Base-by-base conservation (phyloP, 2,113 vertebrate genomes). In the Xyliphius kryptos region DNA sequence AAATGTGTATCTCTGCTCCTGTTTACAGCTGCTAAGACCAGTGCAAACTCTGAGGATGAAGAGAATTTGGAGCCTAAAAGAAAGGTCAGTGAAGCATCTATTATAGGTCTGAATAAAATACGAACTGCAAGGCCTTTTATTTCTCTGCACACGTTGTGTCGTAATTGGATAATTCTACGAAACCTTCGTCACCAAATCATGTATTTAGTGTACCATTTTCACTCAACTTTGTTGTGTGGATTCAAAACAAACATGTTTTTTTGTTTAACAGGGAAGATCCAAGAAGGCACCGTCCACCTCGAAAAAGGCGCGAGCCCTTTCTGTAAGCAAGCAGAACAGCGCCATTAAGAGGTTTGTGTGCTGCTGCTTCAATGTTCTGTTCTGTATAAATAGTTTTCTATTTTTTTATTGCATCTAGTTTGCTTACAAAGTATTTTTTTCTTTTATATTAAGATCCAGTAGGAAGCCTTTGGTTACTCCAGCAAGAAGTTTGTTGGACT, bases 381-480 rank as follows among this genome's bases (percentile, higher is more conserved):
- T n/a, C n/a, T n/a, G n/a, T n/a, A n/a, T n/a, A n/a, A 51, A 5
- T 5, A 11, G 14, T 5, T 46, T 46, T n/a, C 16, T 6, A 7
- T 6, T 32, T 47, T 4, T 59, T 12, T 46, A 9, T 12, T 55
- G 32, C n/a, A 11, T 12, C 21, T 6, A 21, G 6, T 9, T 61
- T 11, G 21, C 8, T 6, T 4, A 10, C 46, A 61, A 16, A 7
- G 20, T 21, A 6, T 15, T 15, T 60, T 16, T 16, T 53, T 56
- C 13, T 9, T 66, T 19, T 52, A n/a, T 38, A 1, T 17, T 5
- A 61, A 89, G 85, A 57, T 85, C 85, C 0, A 78, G 19, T 57
- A 82, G 79, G 72, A 87, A 83, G 59, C 79, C 78, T 0, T 1
- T 86, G 68, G 56, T 80, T 54, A 88, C 86, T 7, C 87, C 87